These are phyloP conservation scores for Doryteuthis pealeii DNA, from an alignment of 1,140 invertebrate species.

Conservation along the genomic window DNA sequence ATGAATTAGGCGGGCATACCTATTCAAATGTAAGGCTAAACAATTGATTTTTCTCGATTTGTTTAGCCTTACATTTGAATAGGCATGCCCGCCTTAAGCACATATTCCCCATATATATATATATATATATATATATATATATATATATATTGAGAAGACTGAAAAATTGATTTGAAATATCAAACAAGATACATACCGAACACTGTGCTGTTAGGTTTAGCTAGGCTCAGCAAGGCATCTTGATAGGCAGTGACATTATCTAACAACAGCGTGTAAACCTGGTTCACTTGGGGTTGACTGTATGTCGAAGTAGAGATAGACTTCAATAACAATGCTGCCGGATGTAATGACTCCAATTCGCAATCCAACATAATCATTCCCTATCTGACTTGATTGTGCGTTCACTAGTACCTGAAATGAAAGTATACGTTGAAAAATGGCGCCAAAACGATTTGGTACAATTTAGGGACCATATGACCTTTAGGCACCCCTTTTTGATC, in stretches of 20 bases:
- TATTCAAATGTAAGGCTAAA: too few species aligned
- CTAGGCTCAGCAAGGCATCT: slow-evolving; percentile 3
- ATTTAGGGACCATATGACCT: slow-evolving; percentile 1
- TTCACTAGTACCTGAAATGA: slow-evolving; percentile 5
- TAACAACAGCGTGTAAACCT: not conserved
- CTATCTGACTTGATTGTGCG: not conserved
- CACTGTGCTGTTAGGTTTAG: slow-evolving; percentile 4
- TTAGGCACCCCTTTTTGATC: too few species aligned
- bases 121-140: not conserved
- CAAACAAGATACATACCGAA: slow-evolving; percentile 14
- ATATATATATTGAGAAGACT: too few species aligned
- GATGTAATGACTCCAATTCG: slow-evolving; percentile 11
- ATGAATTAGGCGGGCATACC: too few species aligned
- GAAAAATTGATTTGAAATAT: too few species aligned
- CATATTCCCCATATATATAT: too few species aligned
- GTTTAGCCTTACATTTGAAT: too few species aligned
- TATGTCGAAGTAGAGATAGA: slow-evolving; percentile 17
- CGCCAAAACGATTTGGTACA: too few species aligned
- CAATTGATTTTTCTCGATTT: too few species aligned
- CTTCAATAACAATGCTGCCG: slow-evolving; percentile 20
- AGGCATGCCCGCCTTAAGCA: too few species aligned
- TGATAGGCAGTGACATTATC: slow-evolving; percentile 2
- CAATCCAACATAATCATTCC: slow-evolving; percentile 14
- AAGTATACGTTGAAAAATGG: not conserved
- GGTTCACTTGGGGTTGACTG: not conserved